Base-by-base conservation (phyloP, 2,888 invertebrate genomes). In the Pocota personata region DNA sequence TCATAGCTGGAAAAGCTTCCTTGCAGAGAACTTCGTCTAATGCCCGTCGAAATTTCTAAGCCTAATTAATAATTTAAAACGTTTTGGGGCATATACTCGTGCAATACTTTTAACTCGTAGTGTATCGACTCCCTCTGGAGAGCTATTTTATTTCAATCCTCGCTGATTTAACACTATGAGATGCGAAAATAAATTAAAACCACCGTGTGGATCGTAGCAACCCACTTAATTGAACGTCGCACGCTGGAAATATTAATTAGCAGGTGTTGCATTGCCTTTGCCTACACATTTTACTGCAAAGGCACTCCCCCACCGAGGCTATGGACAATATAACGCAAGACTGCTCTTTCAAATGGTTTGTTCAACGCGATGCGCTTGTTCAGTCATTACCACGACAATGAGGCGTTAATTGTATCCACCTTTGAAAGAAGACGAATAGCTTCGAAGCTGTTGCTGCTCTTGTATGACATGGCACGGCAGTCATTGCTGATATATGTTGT, bases 281-380 rank as follows among this genome's bases (percentile, higher is more conserved):
- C 40, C 37, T n/a, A 37, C 37, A 37, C 12, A 1, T 14, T 40
- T 14, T 40, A 3, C 24, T 35, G 12, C 37, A 73, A 62, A 50
- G 37, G n/a, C 2, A 1, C 21, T 3, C 37, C n/a, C n/a, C n/a
- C n/a, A n/a, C n/a, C n/a, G n/a, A n/a, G n/a, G 6, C 32, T 32
- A 8, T 12, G 16, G 4, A 32, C 16, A 14, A 16, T 10, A 55
- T 30, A 16, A 5, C 6, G n/a, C 4, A 7, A 60, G 50, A 55
- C n/a, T 30, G 21, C 8, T 21, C 21, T 21, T 57, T 71, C 32
- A 46, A 57, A 57, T 46, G 32, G 27, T 46, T 46, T 57, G 32
- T 37, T 71, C 14, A 57, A 57, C 57, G 57, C 43, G n/a, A 57
- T 43, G 32, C 43, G n/a, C 46, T 71, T 71, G 69, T 27, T 43